Base-by-base conservation (phyloP, 2,888 invertebrate species). In the Pocota personata region DNA sequence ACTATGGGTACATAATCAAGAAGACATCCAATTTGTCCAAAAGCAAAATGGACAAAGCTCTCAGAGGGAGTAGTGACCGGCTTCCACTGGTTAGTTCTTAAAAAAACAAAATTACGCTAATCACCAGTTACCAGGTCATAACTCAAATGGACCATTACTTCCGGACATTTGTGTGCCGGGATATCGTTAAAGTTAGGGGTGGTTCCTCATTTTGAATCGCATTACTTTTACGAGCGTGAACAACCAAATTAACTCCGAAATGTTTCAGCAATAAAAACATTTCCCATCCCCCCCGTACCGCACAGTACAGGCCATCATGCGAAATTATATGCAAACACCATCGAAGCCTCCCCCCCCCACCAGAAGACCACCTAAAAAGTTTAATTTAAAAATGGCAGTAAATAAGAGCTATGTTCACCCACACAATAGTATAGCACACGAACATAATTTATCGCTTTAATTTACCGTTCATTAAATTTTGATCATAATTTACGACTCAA, bases 401-500 rank as follows among this genome's bases (percentile, higher is more conserved):
- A 78, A 69, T 46, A 77, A 71, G 43, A 43, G 37, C 52, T 24
- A 64, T 64, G 75, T 64, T 32, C 60, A 57, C 27, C 27, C 35
- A 46, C 37, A 52, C 73, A 67, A 66, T 66, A 32, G 48, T 48
- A 35, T 32, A 40, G 57, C 58, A 78, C 50, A 76, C 64, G 50
- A 62, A 88, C 82, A 78, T 87, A 87, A 89, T 89, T 89, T 88
- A 89, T 88, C 75, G 83, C 87, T 78, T 84, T 89, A 88, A 88
- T 88, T 88, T 88, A 88, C 83, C 87, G 86, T 88, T 88, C 88
- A 88, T 89, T 88, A 89, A 89, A 88, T 88, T 82, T 88, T 88
- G 86, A 88, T 88, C 87, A 88, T 88, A 88, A 89, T 88, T 89
- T 89, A 89, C 87, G 88, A 87, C 87, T 87, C 88, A 88, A 88